phyloP scores from a whole-genome alignment of 2,797 vertebrate genomes.

The Acanthurus lineatus region DNA sequence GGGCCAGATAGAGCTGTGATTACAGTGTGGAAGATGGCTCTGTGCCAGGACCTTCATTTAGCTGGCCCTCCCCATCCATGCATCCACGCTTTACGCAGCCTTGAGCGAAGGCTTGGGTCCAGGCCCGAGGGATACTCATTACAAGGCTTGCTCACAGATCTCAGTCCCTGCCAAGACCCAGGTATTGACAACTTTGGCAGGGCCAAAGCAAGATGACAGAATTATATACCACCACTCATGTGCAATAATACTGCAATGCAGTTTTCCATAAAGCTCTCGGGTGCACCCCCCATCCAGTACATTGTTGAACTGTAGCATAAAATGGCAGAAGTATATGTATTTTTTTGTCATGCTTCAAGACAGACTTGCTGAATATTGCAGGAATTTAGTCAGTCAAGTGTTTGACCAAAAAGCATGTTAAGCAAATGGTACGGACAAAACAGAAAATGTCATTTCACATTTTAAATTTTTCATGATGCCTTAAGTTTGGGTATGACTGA shows the following conservation, averaged over 20 bases:
- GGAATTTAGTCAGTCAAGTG: background rate
- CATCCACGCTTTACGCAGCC: slow-evolving; percentile 45
- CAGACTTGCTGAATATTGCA: no score
- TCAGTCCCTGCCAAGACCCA: slow-evolving; percentile 20
- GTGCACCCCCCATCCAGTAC: background rate
- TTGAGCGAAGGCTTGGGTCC: slow-evolving; percentile 43
- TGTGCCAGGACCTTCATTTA: slow-evolving; percentile 69
- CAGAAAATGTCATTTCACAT: slow-evolving; percentile 16
- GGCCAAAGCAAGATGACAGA: slow-evolving; percentile 56
- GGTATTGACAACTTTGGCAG: slow-evolving; percentile 47
- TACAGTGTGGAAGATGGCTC: slow-evolving; percentile 58
- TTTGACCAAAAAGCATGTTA: slow-evolving; percentile 12
- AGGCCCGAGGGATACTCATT: slow-evolving; percentile 63
- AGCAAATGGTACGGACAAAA: slow-evolving; percentile 14
- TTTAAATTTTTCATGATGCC: slow-evolving; percentile 31
- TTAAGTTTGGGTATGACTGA: slow-evolving; percentile 7
- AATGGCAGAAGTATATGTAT: background rate
- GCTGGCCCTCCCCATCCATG: slow-evolving; percentile 34
- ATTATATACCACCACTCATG: slow-evolving; percentile 30
- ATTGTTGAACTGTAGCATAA: background rate
- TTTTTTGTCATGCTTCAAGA: slow-evolving; percentile 17
- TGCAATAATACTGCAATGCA: slow-evolving; percentile 30
- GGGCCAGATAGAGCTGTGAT: slow-evolving; percentile 73
- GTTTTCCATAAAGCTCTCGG: slow-evolving; percentile 13
- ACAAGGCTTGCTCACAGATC: slow-evolving; percentile 51